A percentile compares a stretch with the other conserved stretches of the same genome.
Evolutionary conservation across 1,140 invertebrate species (phyloP).

Genomic region (Hylaeus volcanicus): DNA sequence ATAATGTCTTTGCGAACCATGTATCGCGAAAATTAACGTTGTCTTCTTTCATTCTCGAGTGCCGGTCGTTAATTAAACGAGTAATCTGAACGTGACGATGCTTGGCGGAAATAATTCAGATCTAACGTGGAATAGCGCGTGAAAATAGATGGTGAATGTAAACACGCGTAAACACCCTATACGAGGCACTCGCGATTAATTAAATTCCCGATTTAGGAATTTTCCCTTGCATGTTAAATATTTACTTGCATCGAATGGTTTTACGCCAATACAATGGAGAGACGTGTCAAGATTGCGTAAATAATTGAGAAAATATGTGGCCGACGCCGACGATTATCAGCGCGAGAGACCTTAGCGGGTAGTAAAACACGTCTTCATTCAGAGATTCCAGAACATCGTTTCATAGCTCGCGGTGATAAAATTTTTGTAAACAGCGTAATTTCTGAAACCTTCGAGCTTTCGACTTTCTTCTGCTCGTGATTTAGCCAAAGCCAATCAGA

Average conservation of each 20-base stretch:
- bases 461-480: no score
- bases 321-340: conserved; percentile 2
- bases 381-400: neutral
- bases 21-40: neutral
- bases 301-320: conserved; percentile 20
- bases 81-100: neutral
- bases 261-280: neutral
- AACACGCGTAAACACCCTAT: no score
- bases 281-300: neutral
- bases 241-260: neutral
- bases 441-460: neutral
- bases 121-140: neutral
- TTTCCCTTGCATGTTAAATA: neutral
- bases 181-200: no score
- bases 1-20: neutral
- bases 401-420: conserved; percentile 4
- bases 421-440: conserved; percentile 18
- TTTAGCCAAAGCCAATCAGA: no score
- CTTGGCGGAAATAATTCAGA: neutral
- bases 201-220: neutral
- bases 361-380: neutral
- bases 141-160: no score
- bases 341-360: conserved; percentile 18
- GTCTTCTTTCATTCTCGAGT: neutral
- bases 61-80: neutral